Base-by-base conservation (phyloP, 2,113 vertebrate species). In the Megaptera novaeangliae region DNA sequence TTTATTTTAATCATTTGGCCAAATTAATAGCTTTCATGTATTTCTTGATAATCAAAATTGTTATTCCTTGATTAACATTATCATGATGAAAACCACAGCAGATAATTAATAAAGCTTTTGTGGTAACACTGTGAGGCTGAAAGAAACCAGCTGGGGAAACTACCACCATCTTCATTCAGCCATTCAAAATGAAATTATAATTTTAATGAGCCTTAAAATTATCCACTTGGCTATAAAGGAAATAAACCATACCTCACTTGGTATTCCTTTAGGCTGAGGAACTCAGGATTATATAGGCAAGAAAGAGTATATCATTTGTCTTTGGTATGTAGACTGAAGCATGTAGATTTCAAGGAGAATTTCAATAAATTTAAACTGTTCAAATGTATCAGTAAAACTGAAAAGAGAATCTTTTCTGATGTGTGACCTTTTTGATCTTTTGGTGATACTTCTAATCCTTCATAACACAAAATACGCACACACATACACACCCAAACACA, bases 171-270 rank as follows among this genome's bases (percentile, higher is more conserved):
- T 14, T 95, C 92, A 80, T 75, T 96, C 64, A 97, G 86, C 63
- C 97, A 94, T 88, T 95, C 59, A 98, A 95, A 97, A 93, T 74
- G 88, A 98, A 98, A 98, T 98, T 97, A 98, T 66, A 41, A 97
- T 72, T 98, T 97, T 98, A 98, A 98, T 17, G 1, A 96, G 75
- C 74, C 78, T 66, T 98, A 91, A 98, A 98, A 98, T 98, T 75
- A 97, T 86, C 84, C 61, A 39, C 95, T 98, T 82, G 91, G 66
- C 88, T 98, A 77, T 97, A 92, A 96, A 84, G 92, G 66, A 71
- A 98, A 93, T 98, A 97, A 97, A 95, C 96, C 0, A 2, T 71
- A 96, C 84, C 23, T 98, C 84, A 63, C 74, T 84, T 87, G 59
- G 18, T 7, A 84, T 95, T 57, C 39, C 68, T 83, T 91, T 44